A percentile compares a stretch with the other conserved stretches of the same genome.
Evolutionary conservation across 2,888 invertebrate genomes (phyloP).

Genomic region (Biston stratarius): DNA sequence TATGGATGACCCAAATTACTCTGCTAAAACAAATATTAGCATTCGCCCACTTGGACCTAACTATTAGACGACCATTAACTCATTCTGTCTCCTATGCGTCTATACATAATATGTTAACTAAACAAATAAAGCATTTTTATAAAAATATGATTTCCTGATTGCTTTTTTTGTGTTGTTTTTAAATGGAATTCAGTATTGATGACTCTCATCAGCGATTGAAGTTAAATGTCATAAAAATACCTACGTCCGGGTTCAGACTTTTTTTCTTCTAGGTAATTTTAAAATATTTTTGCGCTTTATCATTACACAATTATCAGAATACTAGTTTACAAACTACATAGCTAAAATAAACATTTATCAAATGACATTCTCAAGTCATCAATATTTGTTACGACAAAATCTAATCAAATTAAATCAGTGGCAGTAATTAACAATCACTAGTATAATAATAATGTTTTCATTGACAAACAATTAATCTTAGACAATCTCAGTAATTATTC

Average conservation of each 20-base stretch:
- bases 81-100: neutral
- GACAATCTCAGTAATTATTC: slow-evolving; percentile 34
- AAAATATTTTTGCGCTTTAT: too few species aligned
- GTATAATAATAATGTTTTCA: slow-evolving; percentile 41
- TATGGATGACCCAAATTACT: slow-evolving; percentile 4
- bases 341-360: neutral
- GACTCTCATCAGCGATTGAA: neutral
- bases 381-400: neutral
- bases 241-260: slow-evolving; percentile 13
- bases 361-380: neutral
- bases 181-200: neutral
- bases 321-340: too few species aligned
- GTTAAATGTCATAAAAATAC: neutral
- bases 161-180: slow-evolving; percentile 8
- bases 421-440: slow-evolving; percentile 33
- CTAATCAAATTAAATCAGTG: slow-evolving; percentile 8
- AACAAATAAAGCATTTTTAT: neutral
- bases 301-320: too few species aligned
- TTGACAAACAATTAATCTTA: slow-evolving; percentile 49
- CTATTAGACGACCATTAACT: neutral
- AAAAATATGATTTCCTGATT: slow-evolving; percentile 4
- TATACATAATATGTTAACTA: neutral
- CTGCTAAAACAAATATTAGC: neutral
- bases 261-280: neutral
- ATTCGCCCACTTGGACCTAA: neutral